Base-by-base conservation (phyloP, 2,113 vertebrate species). In the Aleadryas rufinucha region DNA sequence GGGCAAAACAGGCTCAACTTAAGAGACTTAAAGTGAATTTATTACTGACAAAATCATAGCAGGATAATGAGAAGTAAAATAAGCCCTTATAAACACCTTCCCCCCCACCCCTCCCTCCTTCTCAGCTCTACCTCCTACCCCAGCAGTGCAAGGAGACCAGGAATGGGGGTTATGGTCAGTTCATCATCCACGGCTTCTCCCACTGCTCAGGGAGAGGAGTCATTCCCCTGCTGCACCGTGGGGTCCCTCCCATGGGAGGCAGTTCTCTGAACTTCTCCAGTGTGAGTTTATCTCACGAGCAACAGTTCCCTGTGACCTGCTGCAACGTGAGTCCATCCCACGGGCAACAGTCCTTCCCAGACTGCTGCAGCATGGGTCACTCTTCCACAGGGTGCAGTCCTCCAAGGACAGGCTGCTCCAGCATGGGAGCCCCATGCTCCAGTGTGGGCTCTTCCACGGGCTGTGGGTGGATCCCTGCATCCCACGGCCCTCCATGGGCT, bases 371-470 rank as follows among this genome's bases (percentile, higher is more conserved):
- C 7, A 6, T 33, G 74, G 59, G 31, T 22, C 75, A n/a, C 31
- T n/a, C 30, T 33, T 11, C 47, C 31, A 8, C 1, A 5, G 59
- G 47, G 8, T 23, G 37, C 75, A n/a, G 26, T 9, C 47, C 37
- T n/a, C 1, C 59, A 18, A 15, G 76, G 61, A 44, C 26, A 54
- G 60, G 39, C 60, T 53, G 76, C 60, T 79, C 49, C 31, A 30
- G 60, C 47, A 13, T n/a, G 30, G 59, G 37, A 52, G 59, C 44
- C n/a, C 5, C 31, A 8, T 30, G 35, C 35, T 16, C 23, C 2
- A 0, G 17, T 0, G 1, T 26, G 28, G 75, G 39, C 60, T 64
- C 76, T 49, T 53, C 31, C 60, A 11, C 1, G 3, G 47, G 30
- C 64, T 69, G 44, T 2, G 2, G 30, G 18, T 33, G 53, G 17